Evolutionary conservation across 2,113 vertebrate genomes (phyloP).

Genomic region (Scartelaos histophorus): DNA sequence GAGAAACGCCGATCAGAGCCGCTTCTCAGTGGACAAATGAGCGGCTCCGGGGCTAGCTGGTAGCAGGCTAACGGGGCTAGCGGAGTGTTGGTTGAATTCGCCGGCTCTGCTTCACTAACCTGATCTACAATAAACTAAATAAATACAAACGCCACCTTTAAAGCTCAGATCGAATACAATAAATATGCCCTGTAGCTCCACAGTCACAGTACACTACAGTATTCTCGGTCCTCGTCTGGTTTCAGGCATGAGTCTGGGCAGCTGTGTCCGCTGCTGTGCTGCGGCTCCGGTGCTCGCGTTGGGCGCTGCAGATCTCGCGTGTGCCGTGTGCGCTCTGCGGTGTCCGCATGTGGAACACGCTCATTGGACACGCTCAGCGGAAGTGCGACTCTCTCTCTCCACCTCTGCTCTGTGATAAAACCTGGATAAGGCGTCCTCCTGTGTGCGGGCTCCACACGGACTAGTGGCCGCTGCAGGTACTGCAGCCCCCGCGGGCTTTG

Average conservation of each 20-base stretch:
- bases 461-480: too few species aligned
- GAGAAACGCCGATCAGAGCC: background rate
- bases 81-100: slow-evolving; percentile 33
- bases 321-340: slow-evolving; percentile 76
- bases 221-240: background rate
- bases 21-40: slow-evolving; percentile 25
- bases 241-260: slow-evolving; percentile 53
- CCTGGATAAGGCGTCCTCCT: too few species aligned
- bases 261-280: slow-evolving; percentile 2
- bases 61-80: slow-evolving; percentile 57
- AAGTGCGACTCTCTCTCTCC: slow-evolving; percentile 47
- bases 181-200: background rate
- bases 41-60: slow-evolving; percentile 42
- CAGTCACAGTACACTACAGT: background rate
- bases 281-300: slow-evolving; percentile 63
- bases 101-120: background rate
- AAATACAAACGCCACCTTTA: slow-evolving; percentile 13
- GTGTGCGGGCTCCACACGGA: too few species aligned
- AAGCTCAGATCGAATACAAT: background rate
- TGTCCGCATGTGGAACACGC: slow-evolving; percentile 90
- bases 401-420: too few species aligned
- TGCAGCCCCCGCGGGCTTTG: too few species aligned
- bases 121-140: background rate
- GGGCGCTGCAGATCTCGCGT: slow-evolving; percentile 80
- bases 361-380: slow-evolving; percentile 84